Base-by-base conservation (phyloP, 1,140 invertebrate species). In the Manduca sexta region DNA sequence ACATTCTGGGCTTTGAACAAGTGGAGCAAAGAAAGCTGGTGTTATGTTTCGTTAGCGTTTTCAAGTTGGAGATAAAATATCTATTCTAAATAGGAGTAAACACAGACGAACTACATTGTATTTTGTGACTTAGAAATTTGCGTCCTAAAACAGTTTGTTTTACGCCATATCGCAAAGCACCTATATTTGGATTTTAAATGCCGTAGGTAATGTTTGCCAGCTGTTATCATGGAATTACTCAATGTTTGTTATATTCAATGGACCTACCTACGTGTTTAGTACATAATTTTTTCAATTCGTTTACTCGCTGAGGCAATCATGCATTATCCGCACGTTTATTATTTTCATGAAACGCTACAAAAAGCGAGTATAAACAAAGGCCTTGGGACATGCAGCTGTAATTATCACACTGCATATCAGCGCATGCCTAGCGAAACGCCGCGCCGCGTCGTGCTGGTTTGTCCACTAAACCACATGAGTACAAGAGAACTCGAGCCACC, bases 11-110 rank as follows among this genome's bases (percentile, higher is more conserved):
- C 49, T 51, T 15, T 58, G 56, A 51, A 34, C 45, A 68, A 57
- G 57, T 60, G 33, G 58, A 33, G 45, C 65, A 55, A 64, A 62
- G 62, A 65, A 60, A 65, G 58, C 46, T 13, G 21, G 39, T 31
- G 51, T 55, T 12, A 41, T 35, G 52, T 65, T 62, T 45, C 38
- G 8, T 10, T 18, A 16, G 1, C 14, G 11, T 16, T 40, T 40
- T 8, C 11, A 8, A 15, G 7, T 40, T 14, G n/a, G 6, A 14
- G 3, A 34, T 11, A 14, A 34, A 14, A 34, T n/a, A 12, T 26
- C 13, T 49, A 12, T 14, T 41, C 14, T 41, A 42, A 12, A 35
- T 26, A 41, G n/a, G n/a, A n/a, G n/a, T n/a, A n/a, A n/a, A n/a
- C n/a, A n/a, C n/a, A n/a, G n/a, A n/a, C n/a, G n/a, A n/a, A n/a